phyloP scores from a whole-genome alignment of 2,888 invertebrate species.

The Antheraea assamensis region DNA sequence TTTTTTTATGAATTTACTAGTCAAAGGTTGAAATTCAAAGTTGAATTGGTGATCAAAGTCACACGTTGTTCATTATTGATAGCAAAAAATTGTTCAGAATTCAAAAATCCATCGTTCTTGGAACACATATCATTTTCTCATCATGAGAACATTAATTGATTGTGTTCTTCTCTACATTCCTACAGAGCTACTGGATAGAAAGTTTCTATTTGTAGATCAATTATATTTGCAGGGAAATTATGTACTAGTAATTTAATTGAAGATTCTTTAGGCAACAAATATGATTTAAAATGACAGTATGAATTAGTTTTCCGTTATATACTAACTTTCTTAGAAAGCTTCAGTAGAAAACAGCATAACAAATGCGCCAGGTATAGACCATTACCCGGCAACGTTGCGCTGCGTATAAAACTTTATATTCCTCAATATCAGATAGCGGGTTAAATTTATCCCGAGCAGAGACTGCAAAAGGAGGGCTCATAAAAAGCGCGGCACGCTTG shows the following conservation, averaged over 20 bases:
- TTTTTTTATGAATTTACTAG: too few species aligned
- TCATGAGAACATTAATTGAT: too few species aligned
- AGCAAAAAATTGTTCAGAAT: too few species aligned
- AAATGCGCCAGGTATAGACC: conserved; percentile 23
- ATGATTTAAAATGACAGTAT: background rate
- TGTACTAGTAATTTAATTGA: background rate
- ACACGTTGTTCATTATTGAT: too few species aligned
- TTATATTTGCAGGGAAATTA: background rate
- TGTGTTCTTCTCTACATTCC: too few species aligned
- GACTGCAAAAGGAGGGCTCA: conserved; percentile 70
- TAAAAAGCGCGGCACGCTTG: conserved; percentile 77
- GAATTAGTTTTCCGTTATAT: background rate
- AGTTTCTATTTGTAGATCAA: background rate
- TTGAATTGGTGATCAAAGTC: too few species aligned
- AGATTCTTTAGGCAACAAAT: background rate
- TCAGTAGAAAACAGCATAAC: background rate
- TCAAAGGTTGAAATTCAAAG: too few species aligned
- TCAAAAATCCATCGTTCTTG: too few species aligned
- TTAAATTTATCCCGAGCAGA: conserved; percentile 70
- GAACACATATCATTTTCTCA: too few species aligned
- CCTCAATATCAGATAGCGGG: conserved; percentile 69
- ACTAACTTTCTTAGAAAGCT: background rate
- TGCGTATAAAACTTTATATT: conserved; percentile 51
- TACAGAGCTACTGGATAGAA: too few species aligned
- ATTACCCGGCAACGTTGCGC: conserved; percentile 32